Percentiles rank a stretch among this genome's conserved stretches.
These are phyloP conservation scores for Mormyrus lacerda DNA, from an alignment of 2,113 vertebrate genomes.

Conservation along the genomic window DNA sequence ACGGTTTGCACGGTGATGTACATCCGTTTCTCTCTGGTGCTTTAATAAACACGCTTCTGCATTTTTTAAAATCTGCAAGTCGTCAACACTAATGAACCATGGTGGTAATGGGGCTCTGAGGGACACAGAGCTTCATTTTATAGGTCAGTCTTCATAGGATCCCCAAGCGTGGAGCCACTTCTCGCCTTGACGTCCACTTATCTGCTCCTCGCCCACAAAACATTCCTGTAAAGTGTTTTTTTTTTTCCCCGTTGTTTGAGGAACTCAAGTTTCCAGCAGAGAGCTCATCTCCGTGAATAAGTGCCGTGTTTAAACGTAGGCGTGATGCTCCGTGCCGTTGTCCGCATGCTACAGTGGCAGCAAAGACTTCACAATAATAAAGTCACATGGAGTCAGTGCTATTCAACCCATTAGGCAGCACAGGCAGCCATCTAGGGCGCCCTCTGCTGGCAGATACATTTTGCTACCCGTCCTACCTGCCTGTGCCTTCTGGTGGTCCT, in stretches of 20 bases:
- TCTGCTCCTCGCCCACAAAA: not conserved
- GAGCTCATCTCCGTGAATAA: not conserved
- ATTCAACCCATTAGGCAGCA: not conserved
- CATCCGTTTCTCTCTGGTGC: not conserved
- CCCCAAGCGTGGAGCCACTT: not conserved
- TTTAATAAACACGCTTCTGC: constrained; percentile 24
- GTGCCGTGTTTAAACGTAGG: not conserved
- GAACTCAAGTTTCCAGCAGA: not conserved
- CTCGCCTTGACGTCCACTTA: not conserved
- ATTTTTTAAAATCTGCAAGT: constrained; percentile 13
- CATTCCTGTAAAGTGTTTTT: not conserved
- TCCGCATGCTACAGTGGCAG: not conserved
- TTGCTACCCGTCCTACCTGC: too few relatives aligned
- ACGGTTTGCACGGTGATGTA: not conserved
- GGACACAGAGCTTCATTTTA: constrained; percentile 27
- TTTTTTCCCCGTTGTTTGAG: not conserved
- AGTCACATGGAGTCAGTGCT: not conserved
- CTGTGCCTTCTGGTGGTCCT: too few relatives aligned
- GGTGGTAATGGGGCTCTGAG: constrained; percentile 21
- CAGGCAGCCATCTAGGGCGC: not conserved
- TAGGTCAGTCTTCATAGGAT: not conserved
- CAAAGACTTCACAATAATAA: not conserved
- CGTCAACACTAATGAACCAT: constrained; percentile 35
- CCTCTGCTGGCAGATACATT: not conserved
- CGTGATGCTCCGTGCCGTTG: not conserved